These are phyloP conservation scores for Tiaroga cobitis DNA, from an alignment of 2,797 vertebrate species.

Conservation along the genomic window DNA sequence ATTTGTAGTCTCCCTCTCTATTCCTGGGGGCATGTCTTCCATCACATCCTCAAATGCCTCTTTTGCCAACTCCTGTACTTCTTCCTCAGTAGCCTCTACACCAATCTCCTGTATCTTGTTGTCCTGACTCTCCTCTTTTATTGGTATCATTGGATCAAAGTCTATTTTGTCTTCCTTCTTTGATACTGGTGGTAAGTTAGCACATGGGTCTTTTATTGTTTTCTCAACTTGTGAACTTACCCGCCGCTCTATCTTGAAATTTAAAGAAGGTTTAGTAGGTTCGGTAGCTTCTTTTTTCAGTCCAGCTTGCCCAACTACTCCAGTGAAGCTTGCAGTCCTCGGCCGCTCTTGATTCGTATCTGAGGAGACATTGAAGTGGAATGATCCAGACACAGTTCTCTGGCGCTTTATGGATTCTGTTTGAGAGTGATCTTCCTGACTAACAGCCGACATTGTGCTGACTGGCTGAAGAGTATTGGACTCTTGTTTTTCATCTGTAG, in stretches of 20 bases:
- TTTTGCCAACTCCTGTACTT: slow-evolving; percentile 59
- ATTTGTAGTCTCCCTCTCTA: slow-evolving; percentile 71
- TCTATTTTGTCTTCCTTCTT: slow-evolving; percentile 38
- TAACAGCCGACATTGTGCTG: slow-evolving; percentile 37
- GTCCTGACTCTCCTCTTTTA: slow-evolving; percentile 65
- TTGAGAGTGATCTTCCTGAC: slow-evolving; percentile 61
- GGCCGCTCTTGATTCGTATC: slow-evolving; percentile 74
- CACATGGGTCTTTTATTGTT: slow-evolving; percentile 14
- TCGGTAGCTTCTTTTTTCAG: slow-evolving; percentile 47
- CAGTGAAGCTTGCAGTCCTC: slow-evolving; percentile 76
- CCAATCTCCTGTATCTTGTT: slow-evolving; percentile 54
- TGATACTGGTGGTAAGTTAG: background rate
- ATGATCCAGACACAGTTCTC: slow-evolving; percentile 67
- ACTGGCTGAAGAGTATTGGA: slow-evolving; percentile 25
- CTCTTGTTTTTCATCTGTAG: slow-evolving; percentile 33
- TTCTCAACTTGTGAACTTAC: slow-evolving; percentile 35
- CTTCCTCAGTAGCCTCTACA: slow-evolving; percentile 31
- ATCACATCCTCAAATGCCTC: slow-evolving; percentile 62
- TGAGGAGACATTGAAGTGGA: slow-evolving; percentile 79
- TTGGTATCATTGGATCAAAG: slow-evolving; percentile 64
- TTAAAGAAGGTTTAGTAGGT: slow-evolving; percentile 27
- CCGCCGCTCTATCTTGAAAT: slow-evolving; percentile 40
- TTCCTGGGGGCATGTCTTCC: background rate
- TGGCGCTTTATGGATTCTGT: slow-evolving; percentile 57
- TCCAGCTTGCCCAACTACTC: slow-evolving; percentile 67